phyloP scores from a whole-genome alignment of 37 sponge, comb jelly and placozoan species.

The Bolinopsis microptera region DNA sequence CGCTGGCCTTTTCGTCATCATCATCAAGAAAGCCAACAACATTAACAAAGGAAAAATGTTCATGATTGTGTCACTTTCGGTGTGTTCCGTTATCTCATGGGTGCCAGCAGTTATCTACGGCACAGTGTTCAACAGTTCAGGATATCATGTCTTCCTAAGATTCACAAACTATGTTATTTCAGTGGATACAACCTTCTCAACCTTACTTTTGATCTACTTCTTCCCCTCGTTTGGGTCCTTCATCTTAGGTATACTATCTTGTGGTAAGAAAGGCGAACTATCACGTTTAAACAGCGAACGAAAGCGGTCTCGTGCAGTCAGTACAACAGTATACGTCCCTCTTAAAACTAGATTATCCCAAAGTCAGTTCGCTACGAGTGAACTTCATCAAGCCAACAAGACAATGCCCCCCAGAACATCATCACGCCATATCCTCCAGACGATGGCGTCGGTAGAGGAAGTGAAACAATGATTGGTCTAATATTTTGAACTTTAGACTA shows the following conservation, averaged over 20 bases:
- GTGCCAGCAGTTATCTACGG: background rate
- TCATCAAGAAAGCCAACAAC: background rate
- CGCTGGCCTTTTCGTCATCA: background rate
- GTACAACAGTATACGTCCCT: no score
- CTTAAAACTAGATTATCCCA: no score
- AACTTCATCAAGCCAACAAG: no score
- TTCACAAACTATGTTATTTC: constrained; percentile 4
- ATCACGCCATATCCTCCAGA: no score
- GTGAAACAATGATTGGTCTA: no score
- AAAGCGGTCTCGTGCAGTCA: background rate
- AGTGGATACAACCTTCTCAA: background rate
- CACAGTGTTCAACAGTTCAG: background rate
- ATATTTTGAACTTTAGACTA: no score
- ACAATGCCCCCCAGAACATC: no score
- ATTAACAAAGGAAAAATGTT: background rate
- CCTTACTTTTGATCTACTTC: background rate
- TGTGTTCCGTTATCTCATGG: background rate
- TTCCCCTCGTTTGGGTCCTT: background rate
- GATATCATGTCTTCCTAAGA: background rate
- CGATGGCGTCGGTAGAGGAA: no score
- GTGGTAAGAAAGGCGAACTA: background rate
- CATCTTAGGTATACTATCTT: background rate
- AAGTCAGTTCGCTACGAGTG: no score
- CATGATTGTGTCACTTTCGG: background rate
- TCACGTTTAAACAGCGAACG: background rate